Evolutionary conservation across 2,113 vertebrate species (phyloP).

Genomic region (Neoarius graeffei): DNA sequence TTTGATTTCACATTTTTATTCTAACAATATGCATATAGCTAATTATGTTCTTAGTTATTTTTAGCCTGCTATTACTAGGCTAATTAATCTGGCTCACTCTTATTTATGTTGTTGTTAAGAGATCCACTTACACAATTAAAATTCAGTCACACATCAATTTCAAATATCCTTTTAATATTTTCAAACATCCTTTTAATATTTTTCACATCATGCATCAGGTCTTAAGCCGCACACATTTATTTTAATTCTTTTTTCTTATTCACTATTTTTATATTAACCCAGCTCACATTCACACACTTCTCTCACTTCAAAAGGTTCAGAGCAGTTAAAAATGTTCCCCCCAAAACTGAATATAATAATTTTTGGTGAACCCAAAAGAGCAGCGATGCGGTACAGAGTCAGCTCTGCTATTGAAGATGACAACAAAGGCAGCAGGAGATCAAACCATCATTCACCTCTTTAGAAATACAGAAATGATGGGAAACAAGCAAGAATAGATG

Average conservation of each 20-base stretch:
- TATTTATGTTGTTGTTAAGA: too few relatives aligned
- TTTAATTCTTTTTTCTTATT: not conserved
- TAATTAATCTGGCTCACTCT: too few relatives aligned
- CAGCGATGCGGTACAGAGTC: slow-evolving; percentile 43
- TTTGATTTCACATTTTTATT: too few relatives aligned
- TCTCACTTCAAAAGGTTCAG: not conserved
- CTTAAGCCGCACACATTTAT: not conserved
- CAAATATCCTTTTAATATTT: not conserved
- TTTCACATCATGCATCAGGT: not conserved
- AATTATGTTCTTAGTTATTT: not conserved
- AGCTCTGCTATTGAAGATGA: slow-evolving; percentile 60
- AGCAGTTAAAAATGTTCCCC: slow-evolving; percentile 22
- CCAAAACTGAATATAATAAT: not conserved
- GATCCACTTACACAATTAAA: not conserved
- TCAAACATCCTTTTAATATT: not conserved
- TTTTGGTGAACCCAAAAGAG: slow-evolving; percentile 54
- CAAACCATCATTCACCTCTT: slow-evolving; percentile 25
- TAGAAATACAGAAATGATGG: slow-evolving; percentile 64
- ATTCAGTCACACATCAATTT: not conserved
- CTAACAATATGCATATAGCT: too few relatives aligned
- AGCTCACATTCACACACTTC: slow-evolving; percentile 3
- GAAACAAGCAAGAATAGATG: slow-evolving; percentile 57
- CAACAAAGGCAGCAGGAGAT: slow-evolving; percentile 64
- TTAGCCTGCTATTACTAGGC: not conserved
- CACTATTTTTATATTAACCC: slow-evolving; percentile 9